A percentile compares a stretch with the other conserved stretches of the same genome.
phyloP scores from a whole-genome alignment of 2,113 vertebrate genomes.

The Chrysochloris asiatica region DNA sequence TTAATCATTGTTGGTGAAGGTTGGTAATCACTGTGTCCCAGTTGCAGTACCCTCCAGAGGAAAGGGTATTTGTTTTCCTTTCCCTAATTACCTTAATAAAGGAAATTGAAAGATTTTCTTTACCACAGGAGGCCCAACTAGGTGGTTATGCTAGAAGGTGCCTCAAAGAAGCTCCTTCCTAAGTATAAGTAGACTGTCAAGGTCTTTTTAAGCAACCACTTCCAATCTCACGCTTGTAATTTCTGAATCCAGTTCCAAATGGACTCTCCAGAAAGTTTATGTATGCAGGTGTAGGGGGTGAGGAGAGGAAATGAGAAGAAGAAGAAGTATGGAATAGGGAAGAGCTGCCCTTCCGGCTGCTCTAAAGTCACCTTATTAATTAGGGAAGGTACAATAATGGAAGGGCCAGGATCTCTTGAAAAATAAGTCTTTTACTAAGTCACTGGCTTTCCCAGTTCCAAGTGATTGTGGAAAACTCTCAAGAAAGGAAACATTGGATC shows the following conservation, averaged over 20 bases:
- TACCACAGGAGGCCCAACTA: neutral
- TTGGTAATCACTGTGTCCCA: constrained; percentile 71
- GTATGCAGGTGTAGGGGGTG: neutral
- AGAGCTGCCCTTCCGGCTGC: neutral
- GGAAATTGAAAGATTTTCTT: constrained; percentile 74
- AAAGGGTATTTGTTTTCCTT: constrained; percentile 62
- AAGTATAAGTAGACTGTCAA: neutral
- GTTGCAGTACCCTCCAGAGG: constrained; percentile 63
- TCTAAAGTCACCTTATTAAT: neutral
- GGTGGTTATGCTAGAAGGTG: neutral
- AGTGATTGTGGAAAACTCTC: neutral
- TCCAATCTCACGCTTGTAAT: neutral
- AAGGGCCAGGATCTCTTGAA: neutral
- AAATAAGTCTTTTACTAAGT: neutral
- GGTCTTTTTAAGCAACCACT: neutral
- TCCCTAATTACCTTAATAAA: constrained; percentile 76
- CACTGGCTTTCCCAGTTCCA: neutral
- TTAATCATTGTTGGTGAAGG: constrained; percentile 1
- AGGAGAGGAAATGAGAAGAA: neutral
- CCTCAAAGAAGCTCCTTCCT: neutral
- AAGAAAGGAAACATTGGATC: neutral
- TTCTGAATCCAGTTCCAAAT: neutral
- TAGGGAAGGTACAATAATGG: neutral
- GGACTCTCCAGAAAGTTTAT: neutral
- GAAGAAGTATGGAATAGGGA: neutral